Evolutionary conservation across 2,113 vertebrate genomes (phyloP).

Genomic region (Scomber scombrus): DNA sequence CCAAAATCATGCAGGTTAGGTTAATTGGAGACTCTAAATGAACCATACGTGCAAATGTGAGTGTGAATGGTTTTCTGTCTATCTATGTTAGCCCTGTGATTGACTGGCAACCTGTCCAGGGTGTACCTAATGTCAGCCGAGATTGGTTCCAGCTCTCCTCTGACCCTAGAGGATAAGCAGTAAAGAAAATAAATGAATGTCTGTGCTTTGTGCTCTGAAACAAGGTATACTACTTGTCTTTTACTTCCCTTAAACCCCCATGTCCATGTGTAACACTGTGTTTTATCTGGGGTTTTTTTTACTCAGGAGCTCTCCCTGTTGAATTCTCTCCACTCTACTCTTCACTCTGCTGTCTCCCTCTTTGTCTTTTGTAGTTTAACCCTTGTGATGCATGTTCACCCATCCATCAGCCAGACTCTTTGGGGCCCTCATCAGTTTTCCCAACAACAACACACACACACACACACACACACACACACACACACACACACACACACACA

Average conservation of each 20-base stretch:
- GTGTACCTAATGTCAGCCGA: too few species aligned
- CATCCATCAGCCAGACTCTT: constrained; percentile 44
- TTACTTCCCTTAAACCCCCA: not conserved
- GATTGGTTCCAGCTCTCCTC: too few species aligned
- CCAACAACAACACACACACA: too few species aligned
- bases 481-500: too few species aligned
- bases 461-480: too few species aligned
- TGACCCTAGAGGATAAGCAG: too few species aligned
- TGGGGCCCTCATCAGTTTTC: constrained; percentile 37
- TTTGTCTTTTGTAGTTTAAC: constrained; percentile 19
- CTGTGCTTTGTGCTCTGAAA: constrained; percentile 22
- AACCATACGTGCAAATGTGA: too few species aligned
- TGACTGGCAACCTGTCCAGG: too few species aligned
- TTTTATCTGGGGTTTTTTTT: constrained; percentile 39
- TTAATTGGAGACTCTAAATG: too few species aligned
- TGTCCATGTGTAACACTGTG: constrained; percentile 24
- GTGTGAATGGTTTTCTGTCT: too few species aligned
- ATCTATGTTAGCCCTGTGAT: too few species aligned
- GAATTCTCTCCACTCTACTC: not conserved
- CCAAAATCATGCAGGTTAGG: too few species aligned
- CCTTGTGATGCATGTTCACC: constrained; percentile 36
- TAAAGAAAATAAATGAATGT: not conserved
- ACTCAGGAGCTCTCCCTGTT: constrained; percentile 10
- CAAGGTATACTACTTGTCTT: constrained; percentile 10
- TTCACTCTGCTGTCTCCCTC: not conserved